These are phyloP conservation scores for Ursus arctos DNA, from an alignment of 2,113 vertebrate species.

Conservation along the genomic window DNA sequence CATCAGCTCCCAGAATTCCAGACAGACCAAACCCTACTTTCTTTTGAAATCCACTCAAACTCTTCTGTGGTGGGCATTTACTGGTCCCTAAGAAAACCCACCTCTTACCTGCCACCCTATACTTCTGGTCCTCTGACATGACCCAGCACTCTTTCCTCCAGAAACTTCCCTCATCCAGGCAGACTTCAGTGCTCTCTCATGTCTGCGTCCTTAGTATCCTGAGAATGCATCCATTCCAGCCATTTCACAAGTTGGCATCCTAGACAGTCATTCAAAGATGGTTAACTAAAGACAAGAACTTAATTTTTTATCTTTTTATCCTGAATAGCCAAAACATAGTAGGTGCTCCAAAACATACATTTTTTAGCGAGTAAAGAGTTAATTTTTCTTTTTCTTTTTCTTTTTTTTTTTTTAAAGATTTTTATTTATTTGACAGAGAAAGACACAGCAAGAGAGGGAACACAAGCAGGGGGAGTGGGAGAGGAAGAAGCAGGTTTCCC, in stretches of 20 bases:
- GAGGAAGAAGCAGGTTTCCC: too few species aligned
- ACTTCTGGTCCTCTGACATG: background rate
- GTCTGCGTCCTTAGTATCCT: background rate
- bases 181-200: background rate
- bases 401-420: background rate
- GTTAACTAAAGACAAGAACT: background rate
- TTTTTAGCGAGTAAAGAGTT: background rate
- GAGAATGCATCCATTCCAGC: background rate
- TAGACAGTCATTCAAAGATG: background rate
- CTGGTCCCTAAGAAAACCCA: background rate
- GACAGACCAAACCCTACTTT: background rate
- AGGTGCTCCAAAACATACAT: background rate
- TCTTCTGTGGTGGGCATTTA: background rate
- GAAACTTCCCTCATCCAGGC: background rate
- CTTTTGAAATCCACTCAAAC: background rate
- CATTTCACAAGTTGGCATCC: background rate
- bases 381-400: background rate
- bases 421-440: too few species aligned
- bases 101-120: rapidly evolving
- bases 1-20: background rate
- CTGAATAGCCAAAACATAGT: background rate
- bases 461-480: too few species aligned
- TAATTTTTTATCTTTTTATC: background rate
- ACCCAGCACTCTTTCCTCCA: background rate
- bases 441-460: too few species aligned